Evolutionary conservation across 1,140 invertebrate species (phyloP), one percentile per base, ranked within the genome.

Genomic region (Macrotrachela quadricornifera): DNA sequence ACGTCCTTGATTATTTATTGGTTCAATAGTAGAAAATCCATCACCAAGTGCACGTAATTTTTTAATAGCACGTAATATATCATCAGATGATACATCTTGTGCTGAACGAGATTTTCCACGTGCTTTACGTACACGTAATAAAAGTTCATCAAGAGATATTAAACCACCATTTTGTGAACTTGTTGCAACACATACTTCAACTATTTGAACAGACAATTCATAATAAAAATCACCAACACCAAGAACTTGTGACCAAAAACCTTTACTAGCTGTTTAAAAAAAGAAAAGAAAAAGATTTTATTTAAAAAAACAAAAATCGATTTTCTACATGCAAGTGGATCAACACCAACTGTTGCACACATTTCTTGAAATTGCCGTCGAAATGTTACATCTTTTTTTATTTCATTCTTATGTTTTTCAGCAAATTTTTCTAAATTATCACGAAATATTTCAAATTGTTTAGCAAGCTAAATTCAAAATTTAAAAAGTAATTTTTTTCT

Each of bases 201-300:
- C 81, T 56, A 97, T 85, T 73, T 99, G 91, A 3, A 99, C 85
- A 13, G 82, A 83, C 6, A 99, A 68, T 71, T 97, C 90, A 68
- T 97, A 99, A 64, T 99, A 99, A 66, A 97, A 95, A 63, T 94
- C 87, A n/a, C 88, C 86, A 18, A 91, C 90, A 54, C 97, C 88
- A 54, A 99, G 71, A 51, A 96, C 80, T 63, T 79, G 75, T 6
- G 90, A 88, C 92, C 94, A 99, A 69, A 97, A 97, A 11, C 92
- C 77, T 64, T 74, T 75, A 59, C 70, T 68, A 4, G 73, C 72
- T 73, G n/a, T n/a, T n/a, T n/a, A n/a, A n/a, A n/a, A n/a, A 59
- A 49, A 58, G 60, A 58, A 57, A 56, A 49, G n/a, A n/a, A n/a
- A n/a, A n/a, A n/a, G n/a, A n/a, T n/a, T n/a, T n/a, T n/a, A 56